Percentiles rank a stretch among this genome's conserved stretches.
phyloP scores from a whole-genome alignment of 2,113 vertebrate species.

The Pagrus major region DNA sequence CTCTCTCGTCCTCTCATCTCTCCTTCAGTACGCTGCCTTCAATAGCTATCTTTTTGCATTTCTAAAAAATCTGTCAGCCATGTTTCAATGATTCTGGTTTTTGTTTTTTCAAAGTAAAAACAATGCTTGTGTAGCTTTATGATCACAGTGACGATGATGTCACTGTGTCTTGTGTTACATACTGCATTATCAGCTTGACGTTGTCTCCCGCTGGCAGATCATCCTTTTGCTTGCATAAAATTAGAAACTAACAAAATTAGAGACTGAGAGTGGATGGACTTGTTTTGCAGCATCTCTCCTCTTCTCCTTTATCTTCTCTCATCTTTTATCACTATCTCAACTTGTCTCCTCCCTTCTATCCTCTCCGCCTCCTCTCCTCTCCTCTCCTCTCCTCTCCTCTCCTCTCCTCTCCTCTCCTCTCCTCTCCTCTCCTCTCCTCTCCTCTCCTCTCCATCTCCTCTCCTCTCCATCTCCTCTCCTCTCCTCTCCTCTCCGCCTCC shows the following conservation, averaged over 20 bases:
- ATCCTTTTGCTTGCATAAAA: not conserved
- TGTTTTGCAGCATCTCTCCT: not conserved
- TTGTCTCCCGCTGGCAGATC: not conserved
- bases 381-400: conserved; percentile 9
- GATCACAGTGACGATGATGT: not conserved
- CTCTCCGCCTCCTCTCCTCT: conserved; percentile 12
- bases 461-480: not conserved
- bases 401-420: not conserved
- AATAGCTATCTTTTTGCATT: not conserved
- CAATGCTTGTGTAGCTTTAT: not conserved
- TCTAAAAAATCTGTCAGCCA: not conserved
- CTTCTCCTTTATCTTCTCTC: not conserved
- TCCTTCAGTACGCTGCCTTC: not conserved
- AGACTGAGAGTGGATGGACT: not conserved
- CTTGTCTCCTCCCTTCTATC: not conserved
- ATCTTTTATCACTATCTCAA: not conserved
- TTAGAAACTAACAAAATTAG: not conserved
- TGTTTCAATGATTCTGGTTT: not conserved
- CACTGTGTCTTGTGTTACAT: not conserved
- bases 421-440: not conserved
- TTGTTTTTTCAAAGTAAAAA: not conserved
- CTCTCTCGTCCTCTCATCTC: conserved; percentile 13
- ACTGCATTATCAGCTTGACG: not conserved
- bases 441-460: not conserved
- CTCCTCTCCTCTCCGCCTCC: not conserved